Base-by-base conservation (phyloP, 2,888 invertebrate genomes). In the Stramonita haemastoma region DNA sequence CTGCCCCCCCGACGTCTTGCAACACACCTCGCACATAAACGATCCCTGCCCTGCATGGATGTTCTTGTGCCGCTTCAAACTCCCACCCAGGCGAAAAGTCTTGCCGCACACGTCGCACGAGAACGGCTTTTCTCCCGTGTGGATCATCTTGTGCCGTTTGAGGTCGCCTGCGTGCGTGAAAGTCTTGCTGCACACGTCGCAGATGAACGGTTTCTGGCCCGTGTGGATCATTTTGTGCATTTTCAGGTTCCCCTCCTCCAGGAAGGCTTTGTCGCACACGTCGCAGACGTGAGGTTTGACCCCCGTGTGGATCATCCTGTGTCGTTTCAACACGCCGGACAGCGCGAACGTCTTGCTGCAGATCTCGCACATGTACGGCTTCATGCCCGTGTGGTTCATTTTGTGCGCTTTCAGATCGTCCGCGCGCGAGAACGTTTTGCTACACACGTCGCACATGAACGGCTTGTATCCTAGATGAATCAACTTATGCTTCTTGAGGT, bases 161-260 rank as follows among this genome's bases (percentile, higher is more conserved):
- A 85, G 57, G 32, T 57, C 57, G 4, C 36, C 81, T 13, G 46
- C 81, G 46, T 83, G 36, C 22, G 81, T 83, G 46, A 46, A 83
- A 0, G 22, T 83, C 26, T 83, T 83, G 46, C 81, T 46, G 81
- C 81, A 83, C 4, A 83, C 81, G 6, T 83, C 81, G 22, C 84
- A 85, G 46, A 85, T 17, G 29, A 57, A 85, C 1, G 84, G 84
- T 29, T 56, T 57, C 6, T 22, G 26, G 5, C 84, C 84, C 56
- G 84, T 29, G 57, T 85, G 84, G 29, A 85, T 85, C 84, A 56
- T 85, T 29, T 29, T 85, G 56, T 85, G 84, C 84, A 57, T 85
- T 29, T 57, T 85, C 57, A 85, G n/a, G 84, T 57, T 85, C 29
- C 57, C 56, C n/a, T 56, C 84, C 57, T 57, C 56, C 29, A 57